phyloP scores from a whole-genome alignment of 2,888 invertebrate species.

The Graphium colonna region DNA sequence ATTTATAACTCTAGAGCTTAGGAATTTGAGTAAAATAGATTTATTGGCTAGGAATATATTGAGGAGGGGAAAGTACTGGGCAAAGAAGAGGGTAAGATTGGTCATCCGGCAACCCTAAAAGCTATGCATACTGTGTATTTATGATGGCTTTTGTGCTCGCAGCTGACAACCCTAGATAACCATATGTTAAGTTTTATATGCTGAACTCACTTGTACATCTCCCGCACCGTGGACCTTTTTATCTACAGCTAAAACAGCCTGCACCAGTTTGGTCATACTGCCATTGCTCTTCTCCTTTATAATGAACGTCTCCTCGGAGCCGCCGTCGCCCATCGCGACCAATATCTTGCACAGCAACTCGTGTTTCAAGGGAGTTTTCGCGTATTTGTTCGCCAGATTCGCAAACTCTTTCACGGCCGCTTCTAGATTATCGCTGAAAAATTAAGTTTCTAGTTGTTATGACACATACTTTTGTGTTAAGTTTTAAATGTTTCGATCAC shows the following conservation, averaged over 20 bases:
- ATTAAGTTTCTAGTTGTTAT: background rate
- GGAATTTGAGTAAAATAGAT: no score
- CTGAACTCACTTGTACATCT: slow-evolving; percentile 64
- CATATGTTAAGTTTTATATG: no score
- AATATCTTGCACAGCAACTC: slow-evolving; percentile 76
- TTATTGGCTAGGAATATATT: no score
- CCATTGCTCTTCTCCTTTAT: slow-evolving; percentile 48
- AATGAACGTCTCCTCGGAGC: slow-evolving; percentile 53
- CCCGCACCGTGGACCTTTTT: slow-evolving; percentile 59
- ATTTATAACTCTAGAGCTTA: no score
- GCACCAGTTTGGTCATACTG: slow-evolving; percentile 47
- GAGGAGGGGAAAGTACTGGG: no score
- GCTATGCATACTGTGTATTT: background rate
- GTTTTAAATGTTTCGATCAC: no score
- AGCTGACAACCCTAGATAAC: no score
- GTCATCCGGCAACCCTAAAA: no score
- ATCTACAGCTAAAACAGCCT: slow-evolving; percentile 48
- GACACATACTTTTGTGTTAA: no score
- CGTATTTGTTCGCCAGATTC: slow-evolving; percentile 68
- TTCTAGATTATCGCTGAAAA: slow-evolving; percentile 60
- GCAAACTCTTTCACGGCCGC: slow-evolving; percentile 79
- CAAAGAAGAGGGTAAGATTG: no score
- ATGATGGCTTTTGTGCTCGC: no score
- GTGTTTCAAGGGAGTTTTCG: slow-evolving; percentile 83
- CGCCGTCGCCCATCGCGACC: slow-evolving; percentile 50